Evolutionary conservation across 2,797 vertebrate genomes (phyloP).

Genomic region (Epinephelus awoara): DNA sequence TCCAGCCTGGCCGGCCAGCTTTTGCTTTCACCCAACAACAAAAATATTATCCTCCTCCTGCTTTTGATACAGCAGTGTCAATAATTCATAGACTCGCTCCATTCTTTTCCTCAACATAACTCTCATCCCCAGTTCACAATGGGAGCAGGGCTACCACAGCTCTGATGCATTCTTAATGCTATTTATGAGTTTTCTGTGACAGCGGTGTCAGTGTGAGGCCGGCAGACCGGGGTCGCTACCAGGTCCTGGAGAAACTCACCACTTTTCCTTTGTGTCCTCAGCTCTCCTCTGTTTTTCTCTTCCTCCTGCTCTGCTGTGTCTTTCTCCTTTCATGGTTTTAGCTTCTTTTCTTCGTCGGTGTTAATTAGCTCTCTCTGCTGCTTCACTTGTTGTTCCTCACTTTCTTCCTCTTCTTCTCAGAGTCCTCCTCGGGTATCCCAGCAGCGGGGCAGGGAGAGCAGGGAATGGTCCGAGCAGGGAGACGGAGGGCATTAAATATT

Average conservation of each 20-base stretch:
- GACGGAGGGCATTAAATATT: conserved; percentile 89
- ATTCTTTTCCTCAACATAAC: conserved; percentile 59
- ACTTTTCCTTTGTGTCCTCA: conserved; percentile 1
- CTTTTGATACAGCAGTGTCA: conserved; percentile 69
- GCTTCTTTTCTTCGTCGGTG: background rate
- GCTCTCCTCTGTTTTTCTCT: background rate
- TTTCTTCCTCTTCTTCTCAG: conserved; percentile 5
- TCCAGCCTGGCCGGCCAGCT: conserved; percentile 32
- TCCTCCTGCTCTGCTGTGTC: conserved; percentile 68
- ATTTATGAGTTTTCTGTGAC: conserved; percentile 77
- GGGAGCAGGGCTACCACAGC: conserved; percentile 55
- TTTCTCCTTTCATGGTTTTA: conserved; percentile 2
- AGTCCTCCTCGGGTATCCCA: conserved; percentile 30
- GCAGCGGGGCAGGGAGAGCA: conserved; percentile 66
- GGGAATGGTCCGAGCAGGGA: conserved; percentile 82
- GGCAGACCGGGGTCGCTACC: conserved; percentile 18
- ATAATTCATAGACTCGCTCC: conserved; percentile 67
- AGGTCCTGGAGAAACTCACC: conserved; percentile 22
- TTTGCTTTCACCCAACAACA: conserved; percentile 58
- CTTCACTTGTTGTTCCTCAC: conserved; percentile 5
- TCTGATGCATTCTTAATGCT: conserved; percentile 82
- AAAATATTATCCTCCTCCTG: conserved; percentile 66
- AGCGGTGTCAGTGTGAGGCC: conserved; percentile 48
- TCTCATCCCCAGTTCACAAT: conserved; percentile 60
- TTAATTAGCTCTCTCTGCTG: conserved; percentile 29